Evolutionary conservation across 2,113 vertebrate genomes (phyloP).

Genomic region (Neoarius graeffei): DNA sequence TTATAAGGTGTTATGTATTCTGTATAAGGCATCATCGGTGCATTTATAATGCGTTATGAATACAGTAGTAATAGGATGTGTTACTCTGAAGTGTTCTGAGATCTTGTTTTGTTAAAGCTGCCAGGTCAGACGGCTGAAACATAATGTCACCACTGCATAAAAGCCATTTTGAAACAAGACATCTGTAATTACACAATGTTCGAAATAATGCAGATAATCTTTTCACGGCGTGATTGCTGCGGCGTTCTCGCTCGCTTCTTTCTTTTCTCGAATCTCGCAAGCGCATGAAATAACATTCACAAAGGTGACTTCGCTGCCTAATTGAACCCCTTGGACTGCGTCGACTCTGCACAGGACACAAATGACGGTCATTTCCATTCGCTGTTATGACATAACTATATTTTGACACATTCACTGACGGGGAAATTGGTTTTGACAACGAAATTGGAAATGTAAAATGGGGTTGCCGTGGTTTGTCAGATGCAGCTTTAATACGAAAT

Average conservation of each 20-base stretch:
- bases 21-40: background rate
- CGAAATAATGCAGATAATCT: constrained; percentile 7
- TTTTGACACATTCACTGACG: constrained; percentile 21
- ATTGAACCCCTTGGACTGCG: constrained; percentile 7
- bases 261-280: too few relatives aligned
- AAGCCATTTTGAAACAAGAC: background rate
- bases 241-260: too few relatives aligned
- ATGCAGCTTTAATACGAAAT: constrained; percentile 41
- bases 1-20: background rate
- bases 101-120: background rate
- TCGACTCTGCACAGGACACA: background rate
- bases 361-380: constrained; percentile 1
- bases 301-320: background rate
- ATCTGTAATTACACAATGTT: background rate
- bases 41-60: background rate
- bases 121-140: background rate
- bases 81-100: background rate
- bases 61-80: background rate
- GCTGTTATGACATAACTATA: background rate
- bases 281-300: background rate
- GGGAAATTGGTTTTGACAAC: constrained; percentile 20
- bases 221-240: background rate
- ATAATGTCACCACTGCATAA: background rate
- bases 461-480: constrained; percentile 23
- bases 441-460: constrained; percentile 22